phyloP scores from a whole-genome alignment of 2,113 vertebrate genomes.

The Lagopus leucura region DNA sequence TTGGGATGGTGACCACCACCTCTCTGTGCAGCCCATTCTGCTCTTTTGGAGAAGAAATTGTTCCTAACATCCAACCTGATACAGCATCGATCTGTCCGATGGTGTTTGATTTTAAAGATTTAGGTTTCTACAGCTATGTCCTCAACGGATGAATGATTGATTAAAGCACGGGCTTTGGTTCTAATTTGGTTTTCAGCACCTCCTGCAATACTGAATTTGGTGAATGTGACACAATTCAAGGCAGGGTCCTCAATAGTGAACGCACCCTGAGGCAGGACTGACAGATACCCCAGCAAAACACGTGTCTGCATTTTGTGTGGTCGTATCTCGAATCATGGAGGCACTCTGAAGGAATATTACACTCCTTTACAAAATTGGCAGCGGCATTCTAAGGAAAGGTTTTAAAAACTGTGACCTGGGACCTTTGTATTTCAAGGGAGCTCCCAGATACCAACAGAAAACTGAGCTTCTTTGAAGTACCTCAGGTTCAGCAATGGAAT shows the following conservation, averaged over 20 bases:
- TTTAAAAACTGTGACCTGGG: background rate
- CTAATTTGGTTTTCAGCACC: background rate
- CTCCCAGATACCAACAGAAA: background rate
- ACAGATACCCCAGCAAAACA: background rate
- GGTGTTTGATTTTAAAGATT: background rate
- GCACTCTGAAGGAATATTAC: background rate
- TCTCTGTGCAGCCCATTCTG: too few relatives aligned
- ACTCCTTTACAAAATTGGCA: background rate
- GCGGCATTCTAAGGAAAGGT: background rate
- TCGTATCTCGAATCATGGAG: background rate
- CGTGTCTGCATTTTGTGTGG: fast-evolving
- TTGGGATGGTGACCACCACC: too few relatives aligned
- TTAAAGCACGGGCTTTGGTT: background rate
- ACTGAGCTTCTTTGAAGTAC: background rate
- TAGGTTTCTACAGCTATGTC: background rate
- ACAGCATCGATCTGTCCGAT: background rate
- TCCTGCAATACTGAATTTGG: background rate
- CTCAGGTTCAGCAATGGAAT: background rate
- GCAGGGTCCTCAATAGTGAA: background rate
- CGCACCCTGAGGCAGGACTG: background rate
- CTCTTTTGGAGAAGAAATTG: too few relatives aligned
- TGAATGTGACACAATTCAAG: background rate
- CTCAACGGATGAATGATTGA: background rate
- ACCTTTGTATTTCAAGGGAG: background rate
- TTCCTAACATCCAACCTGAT: too few relatives aligned